Evolutionary conservation across 2,113 vertebrate genomes (phyloP).

Genomic region (Tenebrosternarchus preto): DNA sequence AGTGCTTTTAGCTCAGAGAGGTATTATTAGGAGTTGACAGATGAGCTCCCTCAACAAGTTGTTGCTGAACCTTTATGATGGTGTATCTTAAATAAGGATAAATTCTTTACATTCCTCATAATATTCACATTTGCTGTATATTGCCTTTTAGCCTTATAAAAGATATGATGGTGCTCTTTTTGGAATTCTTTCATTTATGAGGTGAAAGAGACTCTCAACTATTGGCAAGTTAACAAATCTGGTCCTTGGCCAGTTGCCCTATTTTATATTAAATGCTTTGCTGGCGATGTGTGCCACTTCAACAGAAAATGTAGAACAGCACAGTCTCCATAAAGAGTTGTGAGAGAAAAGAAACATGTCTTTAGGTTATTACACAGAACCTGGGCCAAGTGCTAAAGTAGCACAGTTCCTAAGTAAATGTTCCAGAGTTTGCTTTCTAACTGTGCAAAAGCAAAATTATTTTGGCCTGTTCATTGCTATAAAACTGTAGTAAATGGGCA

Average conservation of each 20-base stretch:
- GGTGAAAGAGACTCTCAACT: neutral
- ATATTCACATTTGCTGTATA: neutral
- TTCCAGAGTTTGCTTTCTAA: neutral
- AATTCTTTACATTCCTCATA: slow-evolving; percentile 29
- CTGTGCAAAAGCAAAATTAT: neutral
- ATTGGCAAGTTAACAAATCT: slow-evolving; percentile 11
- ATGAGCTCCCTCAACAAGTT: slow-evolving; percentile 19
- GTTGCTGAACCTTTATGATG: neutral
- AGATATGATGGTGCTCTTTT: neutral
- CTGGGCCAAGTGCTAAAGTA: slow-evolving; percentile 10
- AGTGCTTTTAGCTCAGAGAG: neutral
- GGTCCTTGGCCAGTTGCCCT: neutral
- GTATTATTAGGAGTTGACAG: slow-evolving; percentile 17
- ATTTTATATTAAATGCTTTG: slow-evolving; percentile 36
- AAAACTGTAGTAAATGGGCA: neutral
- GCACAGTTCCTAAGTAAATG: neutral
- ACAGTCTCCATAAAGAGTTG: slow-evolving; percentile 25
- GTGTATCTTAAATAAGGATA: neutral
- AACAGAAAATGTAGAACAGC: slow-evolving; percentile 8
- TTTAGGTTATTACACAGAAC: slow-evolving; percentile 1
- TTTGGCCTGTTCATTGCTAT: neutral
- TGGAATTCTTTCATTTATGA: slow-evolving; percentile 19
- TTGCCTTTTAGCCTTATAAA: neutral
- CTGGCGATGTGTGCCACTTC: slow-evolving; percentile 27
- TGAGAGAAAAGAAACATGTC: slow-evolving; percentile 1